Evolutionary conservation across 2,888 invertebrate species (phyloP).

Genomic region (Phortica magna): DNA sequence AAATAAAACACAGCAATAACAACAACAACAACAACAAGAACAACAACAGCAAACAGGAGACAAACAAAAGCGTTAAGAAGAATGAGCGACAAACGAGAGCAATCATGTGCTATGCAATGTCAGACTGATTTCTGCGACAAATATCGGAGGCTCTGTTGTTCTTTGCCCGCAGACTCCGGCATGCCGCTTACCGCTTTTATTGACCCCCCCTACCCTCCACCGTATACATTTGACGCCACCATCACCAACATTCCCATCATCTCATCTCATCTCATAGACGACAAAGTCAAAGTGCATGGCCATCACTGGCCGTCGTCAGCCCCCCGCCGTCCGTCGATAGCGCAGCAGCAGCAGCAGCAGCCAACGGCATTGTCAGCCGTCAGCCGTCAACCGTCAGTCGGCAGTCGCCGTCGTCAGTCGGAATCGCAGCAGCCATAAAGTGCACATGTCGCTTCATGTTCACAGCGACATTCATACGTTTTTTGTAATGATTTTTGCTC

Average conservation of each 20-base stretch:
- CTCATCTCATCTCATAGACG: not conserved
- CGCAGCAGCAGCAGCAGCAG: not conserved
- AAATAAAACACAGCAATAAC: not conserved
- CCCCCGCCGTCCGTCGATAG: conserved; percentile 40
- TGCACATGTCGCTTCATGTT: conserved; percentile 76
- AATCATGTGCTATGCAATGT: conserved; percentile 72
- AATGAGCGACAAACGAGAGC: conserved; percentile 46
- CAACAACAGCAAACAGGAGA: not conserved
- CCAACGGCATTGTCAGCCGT: conserved; percentile 35
- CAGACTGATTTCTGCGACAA: conserved; percentile 65
- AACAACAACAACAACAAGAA: not conserved
- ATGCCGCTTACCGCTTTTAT: not conserved
- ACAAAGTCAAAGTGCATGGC: conserved; percentile 25
- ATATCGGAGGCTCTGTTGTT: not conserved
- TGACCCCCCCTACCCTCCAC: not conserved
- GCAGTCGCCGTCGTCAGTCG: conserved; percentile 36
- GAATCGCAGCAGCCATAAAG: conserved; percentile 68
- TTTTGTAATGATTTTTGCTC: conserved; percentile 9
- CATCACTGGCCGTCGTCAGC: not conserved
- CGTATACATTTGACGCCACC: not conserved
- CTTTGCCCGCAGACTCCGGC: not conserved
- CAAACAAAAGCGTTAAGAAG: not conserved
- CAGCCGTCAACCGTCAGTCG: conserved; percentile 55
- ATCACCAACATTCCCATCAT: no score
- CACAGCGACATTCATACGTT: conserved; percentile 74